Evolutionary conservation across 2,888 invertebrate species (phyloP), one percentile per base, ranked within the genome.

Genomic region (Lissonota sp.): DNA sequence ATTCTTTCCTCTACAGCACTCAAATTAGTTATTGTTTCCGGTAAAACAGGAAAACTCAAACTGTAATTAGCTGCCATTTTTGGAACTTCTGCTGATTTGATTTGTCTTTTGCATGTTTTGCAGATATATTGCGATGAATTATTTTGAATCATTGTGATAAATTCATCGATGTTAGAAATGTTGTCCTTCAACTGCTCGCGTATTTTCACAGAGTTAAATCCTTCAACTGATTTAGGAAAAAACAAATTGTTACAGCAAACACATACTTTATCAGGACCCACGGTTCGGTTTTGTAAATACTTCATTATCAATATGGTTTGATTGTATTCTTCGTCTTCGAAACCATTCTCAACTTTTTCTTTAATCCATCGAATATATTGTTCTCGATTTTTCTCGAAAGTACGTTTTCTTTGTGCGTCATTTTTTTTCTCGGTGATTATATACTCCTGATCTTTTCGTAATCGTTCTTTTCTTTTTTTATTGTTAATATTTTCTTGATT

Each of bases 1-100:
- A 90, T 78, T 67, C 91, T 77, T 83, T 91, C 89, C 84, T 91
- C 90, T 7, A 90, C 75, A 70, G 73, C 66, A 7, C 83, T 77
- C 60, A 87, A 75, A 57, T 60, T 60, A 76, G 75, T 74, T 16
- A 88, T 6, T 57, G 78, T 80, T 16, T 84, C 79, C n/a, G 86
- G 86, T 49, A 87, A 70, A 40, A 71, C 40, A 8, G 46, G 16
- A 75, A 81, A 84, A 16, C 78, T 70, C 7, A 81, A 57, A 10
- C 83, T 78, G 73, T 72, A 80, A 26, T 53, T 73, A 6, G 73
- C 63, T 40, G 63, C 14, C 42, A 73, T 12, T 37, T 51, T 67
- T 39, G 75, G 72, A 10, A 80, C n/a, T 67, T 58, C 42, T 12
- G 58, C 46, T 40, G 42, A 49, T 26, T 37, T 14, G 37, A 60